phyloP scores from a whole-genome alignment of 2,888 invertebrate species.

The Steromphala cineraria region DNA sequence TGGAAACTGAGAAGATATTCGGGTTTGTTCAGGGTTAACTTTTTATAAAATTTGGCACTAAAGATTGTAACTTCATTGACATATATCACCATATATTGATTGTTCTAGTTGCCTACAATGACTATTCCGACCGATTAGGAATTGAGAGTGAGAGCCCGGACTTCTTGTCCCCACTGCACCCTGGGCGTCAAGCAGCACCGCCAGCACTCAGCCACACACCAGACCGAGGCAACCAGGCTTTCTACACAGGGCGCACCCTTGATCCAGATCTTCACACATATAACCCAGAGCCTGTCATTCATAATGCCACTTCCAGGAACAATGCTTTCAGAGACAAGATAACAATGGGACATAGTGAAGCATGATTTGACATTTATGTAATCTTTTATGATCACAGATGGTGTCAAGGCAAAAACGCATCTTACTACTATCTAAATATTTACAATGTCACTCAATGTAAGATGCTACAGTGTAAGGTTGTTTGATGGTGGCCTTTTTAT shows the following conservation, averaged over 20 bases:
- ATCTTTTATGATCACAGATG: no score
- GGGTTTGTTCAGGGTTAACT: no score
- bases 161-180: slow-evolving; percentile 32
- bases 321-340: slow-evolving; percentile 53
- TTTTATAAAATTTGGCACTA: no score
- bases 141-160: slow-evolving; percentile 27
- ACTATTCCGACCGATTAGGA: slow-evolving; percentile 1
- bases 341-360: slow-evolving; percentile 32
- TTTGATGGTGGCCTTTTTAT: no score
- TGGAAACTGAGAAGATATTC: no score
- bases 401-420: no score
- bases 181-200: background rate
- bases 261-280: slow-evolving; percentile 16
- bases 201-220: slow-evolving; percentile 42
- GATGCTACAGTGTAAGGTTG: no score
- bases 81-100: background rate
- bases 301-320: slow-evolving; percentile 45
- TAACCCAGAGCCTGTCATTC: slow-evolving; percentile 40
- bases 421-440: no score
- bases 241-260: slow-evolving; percentile 45
- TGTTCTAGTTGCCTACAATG: slow-evolving; percentile 12
- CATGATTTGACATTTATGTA: background rate
- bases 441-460: no score
- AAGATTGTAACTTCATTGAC: no score
- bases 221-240: slow-evolving; percentile 54